A percentile compares a stretch with the other conserved stretches of the same genome.
Evolutionary conservation across 2,113 vertebrate genomes (phyloP).

Genomic region (Micromys minutus): DNA sequence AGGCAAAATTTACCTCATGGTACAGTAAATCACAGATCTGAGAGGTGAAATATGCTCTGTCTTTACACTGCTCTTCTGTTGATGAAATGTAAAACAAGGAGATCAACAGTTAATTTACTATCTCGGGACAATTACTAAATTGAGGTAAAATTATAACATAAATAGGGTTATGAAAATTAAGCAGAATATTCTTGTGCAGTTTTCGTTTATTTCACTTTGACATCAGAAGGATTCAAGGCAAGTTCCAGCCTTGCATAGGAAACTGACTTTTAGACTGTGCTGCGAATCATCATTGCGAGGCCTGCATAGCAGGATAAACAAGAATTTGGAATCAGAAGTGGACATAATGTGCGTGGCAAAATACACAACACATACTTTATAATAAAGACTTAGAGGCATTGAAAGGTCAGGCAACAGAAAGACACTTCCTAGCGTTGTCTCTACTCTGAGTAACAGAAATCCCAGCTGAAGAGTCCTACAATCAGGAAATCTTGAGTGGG

Average conservation of each 20-base stretch:
- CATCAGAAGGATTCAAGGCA: background rate
- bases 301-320: slow-evolving; percentile 31
- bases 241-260: background rate
- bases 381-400: slow-evolving; percentile 11
- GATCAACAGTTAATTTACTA: background rate
- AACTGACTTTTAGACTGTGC: background rate
- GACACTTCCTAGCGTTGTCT: background rate
- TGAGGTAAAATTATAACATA: slow-evolving; percentile 44
- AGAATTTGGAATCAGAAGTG: slow-evolving; percentile 21
- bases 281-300: background rate
- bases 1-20: background rate
- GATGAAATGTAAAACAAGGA: slow-evolving; percentile 48
- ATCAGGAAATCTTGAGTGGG: background rate
- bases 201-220: background rate
- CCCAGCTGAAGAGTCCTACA: background rate
- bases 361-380: background rate
- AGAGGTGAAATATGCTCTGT: slow-evolving; percentile 44
- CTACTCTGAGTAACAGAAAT: background rate
- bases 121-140: background rate
- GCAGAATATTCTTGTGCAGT: background rate
- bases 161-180: background rate
- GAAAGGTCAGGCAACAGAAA: background rate
- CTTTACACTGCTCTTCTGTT: slow-evolving; percentile 30
- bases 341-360: background rate
- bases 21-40: background rate